phyloP scores from a whole-genome alignment of 2,888 invertebrate species.

The Eucriotettix oculatus region DNA sequence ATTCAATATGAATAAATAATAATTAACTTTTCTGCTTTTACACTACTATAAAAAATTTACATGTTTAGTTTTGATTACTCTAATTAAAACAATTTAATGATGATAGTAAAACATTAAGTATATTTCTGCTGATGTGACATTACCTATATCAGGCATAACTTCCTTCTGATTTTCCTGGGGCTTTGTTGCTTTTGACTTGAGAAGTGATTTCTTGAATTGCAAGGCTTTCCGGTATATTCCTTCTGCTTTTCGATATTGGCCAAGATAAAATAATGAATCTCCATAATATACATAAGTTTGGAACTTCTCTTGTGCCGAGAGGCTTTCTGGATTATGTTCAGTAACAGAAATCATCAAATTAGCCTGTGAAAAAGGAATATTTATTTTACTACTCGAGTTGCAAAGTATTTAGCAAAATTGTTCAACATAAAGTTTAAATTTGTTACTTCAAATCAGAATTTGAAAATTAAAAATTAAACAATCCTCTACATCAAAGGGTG shows the following conservation, averaged over 20 bases:
- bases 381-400: no score
- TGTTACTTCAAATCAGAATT: neutral
- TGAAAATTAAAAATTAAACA: neutral
- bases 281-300: slow-evolving; percentile 51
- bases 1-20: neutral
- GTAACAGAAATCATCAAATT: slow-evolving; percentile 43
- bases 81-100: neutral
- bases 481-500: no score
- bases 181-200: slow-evolving; percentile 31
- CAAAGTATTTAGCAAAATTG: no score
- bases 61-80: no score
- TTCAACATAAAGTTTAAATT: neutral
- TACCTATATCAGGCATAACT: slow-evolving; percentile 34
- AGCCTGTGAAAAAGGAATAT: slow-evolving; percentile 32
- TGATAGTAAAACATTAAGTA: neutral
- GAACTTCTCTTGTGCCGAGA: slow-evolving; percentile 43
- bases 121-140: slow-evolving; percentile 3
- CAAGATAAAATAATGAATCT: slow-evolving; percentile 46
- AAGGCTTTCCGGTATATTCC: slow-evolving; percentile 45
- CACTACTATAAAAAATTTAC: no score
- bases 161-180: slow-evolving; percentile 32
- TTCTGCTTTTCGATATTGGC: slow-evolving; percentile 51
- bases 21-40: no score
- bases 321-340: slow-evolving; percentile 45
- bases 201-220: slow-evolving; percentile 43